Evolutionary conservation across 2,797 vertebrate species (phyloP).

Genomic region (Parotocinclus haroldoi): DNA sequence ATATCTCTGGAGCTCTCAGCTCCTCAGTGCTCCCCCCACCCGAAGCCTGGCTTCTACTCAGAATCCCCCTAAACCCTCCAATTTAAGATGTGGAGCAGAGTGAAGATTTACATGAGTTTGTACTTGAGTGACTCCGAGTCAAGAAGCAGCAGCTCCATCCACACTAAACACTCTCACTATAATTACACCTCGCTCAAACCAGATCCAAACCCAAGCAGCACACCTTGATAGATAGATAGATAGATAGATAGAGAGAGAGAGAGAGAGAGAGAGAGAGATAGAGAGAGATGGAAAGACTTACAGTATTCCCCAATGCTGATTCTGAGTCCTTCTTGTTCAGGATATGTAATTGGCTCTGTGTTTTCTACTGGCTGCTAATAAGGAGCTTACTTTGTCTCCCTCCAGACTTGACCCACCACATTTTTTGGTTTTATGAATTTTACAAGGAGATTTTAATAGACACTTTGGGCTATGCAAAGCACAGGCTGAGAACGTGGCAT

Average conservation of each 20-base stretch:
- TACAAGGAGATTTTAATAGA: constrained; percentile 99
- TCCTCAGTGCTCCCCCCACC: constrained; percentile 77
- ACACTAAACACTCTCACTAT: constrained; percentile 95
- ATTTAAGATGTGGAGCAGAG: constrained; percentile 97
- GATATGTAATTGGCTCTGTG: constrained; percentile 99
- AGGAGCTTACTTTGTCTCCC: constrained; percentile 99
- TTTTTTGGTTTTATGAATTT: constrained; percentile 99
- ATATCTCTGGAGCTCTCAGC: constrained; percentile 98
- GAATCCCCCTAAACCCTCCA: constrained; percentile 97
- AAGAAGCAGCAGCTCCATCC: constrained; percentile 79
- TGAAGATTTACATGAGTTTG: constrained; percentile 94
- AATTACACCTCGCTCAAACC: constrained; percentile 94
- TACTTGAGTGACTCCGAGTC: constrained; percentile 94
- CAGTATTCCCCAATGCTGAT: constrained; percentile 87
- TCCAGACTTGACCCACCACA: constrained; percentile 98
- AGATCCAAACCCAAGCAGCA: constrained; percentile 79
- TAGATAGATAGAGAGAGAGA: constrained; percentile 69
- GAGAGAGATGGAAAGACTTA: constrained; percentile 71
- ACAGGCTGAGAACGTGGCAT: constrained; percentile 94
- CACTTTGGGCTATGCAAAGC: constrained; percentile 99
- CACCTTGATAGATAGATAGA: constrained; percentile 73
- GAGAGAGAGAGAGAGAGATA: constrained; percentile 60
- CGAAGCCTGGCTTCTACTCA: constrained; percentile 86
- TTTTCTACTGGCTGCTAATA: constrained; percentile 99
- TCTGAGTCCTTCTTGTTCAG: constrained; percentile 93